Base-by-base conservation (phyloP, 2,888 invertebrate genomes). In the Brachyptera putata region DNA sequence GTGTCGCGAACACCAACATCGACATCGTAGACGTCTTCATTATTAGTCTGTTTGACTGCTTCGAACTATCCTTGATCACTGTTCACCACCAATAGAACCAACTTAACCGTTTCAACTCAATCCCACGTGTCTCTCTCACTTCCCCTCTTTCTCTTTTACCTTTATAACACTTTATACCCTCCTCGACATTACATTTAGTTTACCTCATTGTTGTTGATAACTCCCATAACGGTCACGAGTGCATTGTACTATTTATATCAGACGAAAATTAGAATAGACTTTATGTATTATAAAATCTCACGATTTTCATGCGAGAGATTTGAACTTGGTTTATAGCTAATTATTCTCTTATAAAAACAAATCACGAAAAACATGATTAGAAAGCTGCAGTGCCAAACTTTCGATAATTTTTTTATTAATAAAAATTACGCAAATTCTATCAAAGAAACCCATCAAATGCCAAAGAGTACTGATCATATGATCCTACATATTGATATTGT, bases 1-100 rank as follows among this genome's bases (percentile, higher is more conserved):
- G n/a, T 9, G 53, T 36, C 16, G 36, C 53, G 36, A 36, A 21
- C n/a, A 53, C 18, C 2, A 53, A 9, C 18, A 34, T 36, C 53
- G 36, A 53, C 53, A 53, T 53, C 18, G 53, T 34, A 9, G 53
- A 26, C 25, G 49, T n/a, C 49, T 30, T 25, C n/a, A 22, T 48
- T n/a, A n/a, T n/a, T n/a, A n/a, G n/a, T n/a, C n/a, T n/a, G 30
- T 30, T 11, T 30, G n/a, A 11, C 30, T 30, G 11, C 30, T 30
- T 30, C 7, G 30, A 7, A 5, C 30, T 7, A 30, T 5, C 5
- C 11, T 30, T 30, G 11, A 11, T 11, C 11, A 30, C 30, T 11
- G 11, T 7, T 30, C 30, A 30, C n/a, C n/a, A n/a, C n/a, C n/a
- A n/a, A n/a, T n/a, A n/a, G n/a, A n/a, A n/a, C n/a, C 30, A 30